Base-by-base conservation (phyloP, 2,113 vertebrate species). In the Dipodomys ordii region DNA sequence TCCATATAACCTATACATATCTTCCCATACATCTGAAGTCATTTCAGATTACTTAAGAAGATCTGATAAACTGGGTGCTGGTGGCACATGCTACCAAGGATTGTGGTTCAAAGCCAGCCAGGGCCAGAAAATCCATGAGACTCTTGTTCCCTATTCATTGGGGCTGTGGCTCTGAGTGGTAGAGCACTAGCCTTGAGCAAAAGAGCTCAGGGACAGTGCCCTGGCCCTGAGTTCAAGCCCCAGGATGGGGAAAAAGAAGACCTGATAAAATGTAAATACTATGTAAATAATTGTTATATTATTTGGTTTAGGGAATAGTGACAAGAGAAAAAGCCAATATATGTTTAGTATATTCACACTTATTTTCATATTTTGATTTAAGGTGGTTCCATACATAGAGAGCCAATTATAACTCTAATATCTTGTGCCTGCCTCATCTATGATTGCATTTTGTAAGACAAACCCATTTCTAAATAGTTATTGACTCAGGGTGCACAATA, bases 361-460 rank as follows among this genome's bases (percentile, higher is more conserved):
- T 12, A 20, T 67, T 44, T 8, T 46, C 46, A n/a, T 32, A 57
- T 57, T 85, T 35, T 57, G n/a, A 72, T 72, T n/a, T 39, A 68
- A 32, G 7, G 23, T 72, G 35, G 44, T 20, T 86, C 35, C 16
- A 57, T 39, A 19, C 32, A 32, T 5, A 18, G 44, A 22, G 12
- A 68, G 7, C 49, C n/a, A 27, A 35, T 22, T 60, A 4, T 85
- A 39, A 82, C 44, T 49, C 87, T 49, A 28, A 81, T 80, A 67
- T 90, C 25, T 53, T 11, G 22, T 46, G 46, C 35, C 39, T 46
- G 30, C 0, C 16, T 76, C 89, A 81, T 32, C 28, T 73, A 91
- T 46, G n/a, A 2, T 57, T 64, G 82, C 67, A 57, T 85, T 71
- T 79, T 80, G 80, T 89, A 83, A 88, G 67, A 53, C 72, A 78